Base-by-base conservation (phyloP, 1,140 invertebrate genomes). In the Drosophila kanapiae region DNA sequence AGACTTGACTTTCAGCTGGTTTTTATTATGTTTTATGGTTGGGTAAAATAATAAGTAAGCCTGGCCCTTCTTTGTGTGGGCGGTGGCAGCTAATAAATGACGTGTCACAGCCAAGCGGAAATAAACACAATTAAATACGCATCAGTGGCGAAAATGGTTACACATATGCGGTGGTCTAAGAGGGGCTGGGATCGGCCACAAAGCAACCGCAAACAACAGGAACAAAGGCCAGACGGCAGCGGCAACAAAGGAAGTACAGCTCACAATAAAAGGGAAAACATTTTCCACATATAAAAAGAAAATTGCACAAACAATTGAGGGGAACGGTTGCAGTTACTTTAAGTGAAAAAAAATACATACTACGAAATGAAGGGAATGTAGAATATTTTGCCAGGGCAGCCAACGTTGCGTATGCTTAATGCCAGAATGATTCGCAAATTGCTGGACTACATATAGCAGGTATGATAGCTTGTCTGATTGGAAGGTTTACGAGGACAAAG, bases 61-160 rank as follows among this genome's bases (percentile, higher is more conserved):
- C 23, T 29, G 1, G 13, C 29, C 29, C 16, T 35, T 27, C 33
- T 31, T 33, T 43, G 38, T 45, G 47, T 11, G 56, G 61, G 61
- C 63, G 14, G 1, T 64, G 62, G 37, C 47, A 35, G 58, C 84
- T 81, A 84, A 88, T 84, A 85, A 88, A 88, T 82, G 78, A 90
- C 81, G 81, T 85, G 85, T 85, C 85, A 90, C 68, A 82, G 49
- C 71, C 56, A 72, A 85, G 81, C 85, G 86, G 85, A 90, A 91
- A 82, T 74, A 85, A 82, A 91, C 71, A 91, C 78, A 90, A 90
- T 90, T 90, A 90, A 91, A 90, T 90, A 90, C 71, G 85, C 85
- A 90, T 91, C 85, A 90, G 86, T 67, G 78, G 72, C 59, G 16
- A 75, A 75, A 75, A 74, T 49, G 61, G 56, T 40, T 45, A 54